These are phyloP conservation scores for Drosophila borborema DNA, from an alignment of 2,888 invertebrate species.

Conservation along the genomic window DNA sequence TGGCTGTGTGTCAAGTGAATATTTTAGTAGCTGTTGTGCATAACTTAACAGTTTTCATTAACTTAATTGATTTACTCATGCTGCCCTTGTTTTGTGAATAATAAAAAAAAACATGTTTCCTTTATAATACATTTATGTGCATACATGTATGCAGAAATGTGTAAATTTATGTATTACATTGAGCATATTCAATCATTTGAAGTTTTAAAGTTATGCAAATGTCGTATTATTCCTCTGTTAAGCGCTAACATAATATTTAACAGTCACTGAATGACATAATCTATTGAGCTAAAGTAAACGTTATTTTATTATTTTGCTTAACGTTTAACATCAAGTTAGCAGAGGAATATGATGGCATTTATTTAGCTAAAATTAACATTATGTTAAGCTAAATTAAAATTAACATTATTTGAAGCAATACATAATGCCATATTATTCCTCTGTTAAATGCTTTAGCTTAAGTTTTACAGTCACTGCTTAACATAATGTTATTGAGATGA, in stretches of 20 bases:
- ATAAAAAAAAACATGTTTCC: neutral
- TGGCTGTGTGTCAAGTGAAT: conserved; percentile 49
- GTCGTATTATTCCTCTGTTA: too few species aligned
- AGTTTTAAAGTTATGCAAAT: neutral
- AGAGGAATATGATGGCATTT: too few species aligned
- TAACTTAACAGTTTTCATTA: conserved; percentile 66
- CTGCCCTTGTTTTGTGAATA: neutral
- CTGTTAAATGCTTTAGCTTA: neutral
- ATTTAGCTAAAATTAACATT: too few species aligned
- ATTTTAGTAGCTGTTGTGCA: conserved; percentile 50
- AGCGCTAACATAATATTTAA: too few species aligned
- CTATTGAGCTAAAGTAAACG: neutral
- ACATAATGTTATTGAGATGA: too few species aligned
- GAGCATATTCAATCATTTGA: neutral
- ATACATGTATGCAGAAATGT: neutral
- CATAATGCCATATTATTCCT: neutral
- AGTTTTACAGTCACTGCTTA: too few species aligned
- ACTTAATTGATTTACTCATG: conserved; percentile 59
- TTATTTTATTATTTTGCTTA: neutral
- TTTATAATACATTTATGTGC: neutral
- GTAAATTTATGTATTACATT: neutral
- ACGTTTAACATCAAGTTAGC: too few species aligned
- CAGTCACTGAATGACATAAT: too few species aligned
- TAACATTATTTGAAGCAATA: too few species aligned
- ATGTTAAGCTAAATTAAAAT: too few species aligned